Evolutionary conservation across 2,888 invertebrate genomes (phyloP), one percentile per base, ranked within the genome.

Genomic region (Zhuqinia jingwanae): DNA sequence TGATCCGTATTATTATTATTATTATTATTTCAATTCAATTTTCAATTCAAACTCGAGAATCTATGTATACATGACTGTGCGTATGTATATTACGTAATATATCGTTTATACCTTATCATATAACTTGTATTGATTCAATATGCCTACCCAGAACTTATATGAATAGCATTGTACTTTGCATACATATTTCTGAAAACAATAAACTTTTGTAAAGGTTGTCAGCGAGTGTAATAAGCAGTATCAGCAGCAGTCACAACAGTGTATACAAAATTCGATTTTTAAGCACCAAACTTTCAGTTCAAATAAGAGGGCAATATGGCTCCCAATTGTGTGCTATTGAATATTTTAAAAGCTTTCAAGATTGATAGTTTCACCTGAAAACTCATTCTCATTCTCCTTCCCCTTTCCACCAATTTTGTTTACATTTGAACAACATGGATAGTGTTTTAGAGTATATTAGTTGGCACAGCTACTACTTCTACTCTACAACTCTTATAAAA

Each of bases 311-410:
- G 27, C 47, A 58, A 58, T 77, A 84, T 84, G 68, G 84, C 70
- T 84, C 84, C 84, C 84, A 58, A 77, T 84, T 77, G 84, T 84
- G 68, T 77, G 70, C 77, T 84, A 68, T 56, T 84, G 84, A 84
- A 84, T 84, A 84, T 84, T 84, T 84, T 68, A 84, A 84, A 78
- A 83, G 77, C 60, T 77, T 65, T 45, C n/a, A 76, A 83, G 76
- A 83, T 83, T 83, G 75, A 83, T 83, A 65, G 83, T 75, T 25
- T 76, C 76, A 83, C 76, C 83, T 83, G 83, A 76, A 83, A n/a
- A n/a, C 75, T 82, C 68, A 27, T 75, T 50, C 53, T 50, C 27
- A 8, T 17, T 77, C 17, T 53, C 53, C 17, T 65, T 30, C 36
- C 17, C 3, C 36, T 11, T 36, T 65, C 65, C 17, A 2, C 27